phyloP scores from a whole-genome alignment of 2,888 invertebrate species.

The Rhogogaster chlorosoma region DNA sequence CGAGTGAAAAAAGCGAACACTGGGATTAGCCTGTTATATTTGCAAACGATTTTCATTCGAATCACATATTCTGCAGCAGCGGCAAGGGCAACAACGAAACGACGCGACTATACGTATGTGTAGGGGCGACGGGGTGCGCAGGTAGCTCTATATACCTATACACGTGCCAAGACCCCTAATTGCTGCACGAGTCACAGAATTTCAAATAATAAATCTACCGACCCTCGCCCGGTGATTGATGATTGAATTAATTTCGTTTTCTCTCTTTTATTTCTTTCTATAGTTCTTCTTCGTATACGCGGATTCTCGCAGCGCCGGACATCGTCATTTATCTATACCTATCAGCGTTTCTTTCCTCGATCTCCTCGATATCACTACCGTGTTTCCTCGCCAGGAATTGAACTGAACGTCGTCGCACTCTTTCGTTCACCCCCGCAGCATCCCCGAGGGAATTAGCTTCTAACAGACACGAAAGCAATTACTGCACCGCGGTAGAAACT shows the following conservation, averaged over 20 bases:
- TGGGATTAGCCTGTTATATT: conserved; percentile 1
- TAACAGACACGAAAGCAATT: conserved; percentile 50
- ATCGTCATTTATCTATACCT: not conserved
- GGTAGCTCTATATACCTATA: not conserved
- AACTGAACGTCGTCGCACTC: too few species aligned
- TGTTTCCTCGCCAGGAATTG: not conserved
- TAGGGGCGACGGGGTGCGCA: not conserved
- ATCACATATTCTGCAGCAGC: not conserved
- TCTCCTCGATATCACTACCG: not conserved
- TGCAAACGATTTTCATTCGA: not conserved
- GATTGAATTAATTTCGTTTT: not conserved
- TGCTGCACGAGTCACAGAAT: conserved; percentile 3
- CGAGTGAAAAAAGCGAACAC: not conserved
- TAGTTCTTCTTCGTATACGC: not conserved
- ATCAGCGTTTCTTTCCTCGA: not conserved
- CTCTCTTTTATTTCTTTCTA: not conserved
- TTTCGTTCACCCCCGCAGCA: too few species aligned
- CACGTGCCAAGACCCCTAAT: conserved; percentile 12
- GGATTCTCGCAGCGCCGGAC: not conserved
- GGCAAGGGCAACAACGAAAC: not conserved
- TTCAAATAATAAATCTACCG: conserved; percentile 1
- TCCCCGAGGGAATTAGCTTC: conserved; percentile 36
- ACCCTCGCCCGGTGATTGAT: not conserved
- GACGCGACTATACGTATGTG: too few species aligned
- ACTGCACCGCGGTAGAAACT: not conserved